Base-by-base conservation (phyloP, 2,888 invertebrate species). In the Scelioninae gen. 1 region DNA sequence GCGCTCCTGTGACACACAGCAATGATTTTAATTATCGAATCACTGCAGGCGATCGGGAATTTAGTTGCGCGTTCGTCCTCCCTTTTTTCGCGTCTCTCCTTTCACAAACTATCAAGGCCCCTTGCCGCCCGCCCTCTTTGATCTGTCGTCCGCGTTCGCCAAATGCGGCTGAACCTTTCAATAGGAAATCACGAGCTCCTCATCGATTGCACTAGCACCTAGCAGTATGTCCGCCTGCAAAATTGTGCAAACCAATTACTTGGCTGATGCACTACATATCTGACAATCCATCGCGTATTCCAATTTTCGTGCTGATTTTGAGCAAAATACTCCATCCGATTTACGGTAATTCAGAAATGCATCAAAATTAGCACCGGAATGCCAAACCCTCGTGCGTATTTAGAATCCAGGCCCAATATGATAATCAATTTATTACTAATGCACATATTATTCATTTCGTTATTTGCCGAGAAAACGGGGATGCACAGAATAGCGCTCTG, bases 1-100 rank as follows among this genome's bases (percentile, higher is more conserved):
- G n/a, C n/a, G n/a, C 29, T n/a, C 32, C 29, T 45, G 85, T 82
- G 84, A 86, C 85, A 76, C 72, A 71, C 71, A 80, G 34, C 76
- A 76, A 83, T 83, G 69, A 83, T 85, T 89, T 90, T 89, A 89
- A 89, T 90, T 89, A 89, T 87, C 85, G 85, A 88, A 89, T 87
- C 87, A 85, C 84, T 84, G 83, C 86, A 85, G 85, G 85, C 86
- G 86, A 86, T 85, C 85, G 84, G 78, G 84, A 85, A 87, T 87
- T 86, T 86, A 45, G 83, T 84, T 83, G 80, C 69, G 75, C n/a
- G n/a, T n/a, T n/a, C n/a, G 82, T 83, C 16, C 32, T n/a, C 43
- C 68, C 58, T 82, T 78, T 78, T 40, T 34, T 5, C 38, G 69
- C 58, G 15, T 74, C 16, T 53, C 45, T 65, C 45, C 49, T 66